Percentiles rank a stretch among this genome's conserved stretches.
phyloP scores from a whole-genome alignment of 2,113 vertebrate genomes.

The Bungarus multicinctus region DNA sequence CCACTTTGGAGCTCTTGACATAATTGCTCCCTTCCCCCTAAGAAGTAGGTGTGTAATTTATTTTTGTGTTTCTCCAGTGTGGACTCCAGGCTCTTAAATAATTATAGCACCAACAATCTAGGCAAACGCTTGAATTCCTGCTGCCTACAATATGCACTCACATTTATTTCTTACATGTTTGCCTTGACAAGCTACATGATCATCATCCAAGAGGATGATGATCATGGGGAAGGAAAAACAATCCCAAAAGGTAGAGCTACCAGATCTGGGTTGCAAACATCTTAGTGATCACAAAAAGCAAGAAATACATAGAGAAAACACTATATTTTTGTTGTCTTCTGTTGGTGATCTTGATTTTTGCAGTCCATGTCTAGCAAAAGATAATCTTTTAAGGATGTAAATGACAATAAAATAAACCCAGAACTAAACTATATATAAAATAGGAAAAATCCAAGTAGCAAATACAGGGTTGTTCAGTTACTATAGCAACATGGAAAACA shows the following conservation, averaged over 20 bases:
- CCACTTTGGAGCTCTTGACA: neutral
- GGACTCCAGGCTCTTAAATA: neutral
- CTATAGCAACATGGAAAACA: constrained; percentile 75
- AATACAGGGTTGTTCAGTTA: constrained; percentile 76
- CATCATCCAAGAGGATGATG: constrained; percentile 48
- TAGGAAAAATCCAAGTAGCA: constrained; percentile 79
- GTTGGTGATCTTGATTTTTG: neutral
- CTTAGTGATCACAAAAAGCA: neutral
- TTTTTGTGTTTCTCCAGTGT: neutral
- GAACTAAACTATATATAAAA: constrained; percentile 70
- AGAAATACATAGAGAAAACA: neutral
- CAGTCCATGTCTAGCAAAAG: neutral
- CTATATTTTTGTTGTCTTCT: neutral
- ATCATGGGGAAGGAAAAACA: constrained; percentile 42
- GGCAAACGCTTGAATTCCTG: constrained; percentile 2
- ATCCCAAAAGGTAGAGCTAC: constrained; percentile 34
- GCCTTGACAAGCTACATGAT: constrained; percentile 51
- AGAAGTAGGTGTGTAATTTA: constrained; percentile 13
- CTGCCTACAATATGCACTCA: constrained; percentile 32
- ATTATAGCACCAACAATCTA: neutral
- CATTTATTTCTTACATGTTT: constrained; percentile 46
- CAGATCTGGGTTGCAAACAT: neutral
- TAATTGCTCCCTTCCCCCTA: neutral
- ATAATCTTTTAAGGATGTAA: constrained; percentile 66
- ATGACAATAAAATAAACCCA: constrained; percentile 76